Conservation (phyloP, 2,797 vertebrate species). For the Pteronotus mesoamericanus region DNA sequence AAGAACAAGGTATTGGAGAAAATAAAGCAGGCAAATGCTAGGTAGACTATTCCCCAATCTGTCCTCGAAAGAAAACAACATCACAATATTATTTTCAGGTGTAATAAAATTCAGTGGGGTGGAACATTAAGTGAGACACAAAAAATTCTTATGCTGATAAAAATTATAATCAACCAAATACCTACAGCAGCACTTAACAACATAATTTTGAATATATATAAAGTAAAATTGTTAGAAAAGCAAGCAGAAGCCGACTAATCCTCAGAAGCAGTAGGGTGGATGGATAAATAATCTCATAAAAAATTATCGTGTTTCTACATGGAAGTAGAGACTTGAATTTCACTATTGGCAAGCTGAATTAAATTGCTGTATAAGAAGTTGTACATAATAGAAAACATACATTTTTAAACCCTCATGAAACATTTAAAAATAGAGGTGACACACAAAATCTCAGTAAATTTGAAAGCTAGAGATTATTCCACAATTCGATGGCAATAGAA, state of each 20-base stretch:
- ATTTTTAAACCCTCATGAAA: not conserved
- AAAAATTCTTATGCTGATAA: not conserved
- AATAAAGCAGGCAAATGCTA: not conserved
- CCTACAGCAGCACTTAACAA: not conserved
- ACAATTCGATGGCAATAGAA: not conserved
- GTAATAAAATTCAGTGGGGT: not conserved
- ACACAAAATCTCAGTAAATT: not conserved
- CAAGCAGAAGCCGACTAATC: not conserved
- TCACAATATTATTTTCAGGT: not conserved
- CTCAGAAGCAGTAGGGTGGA: not conserved
- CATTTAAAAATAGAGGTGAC: slow-evolving; percentile 1
- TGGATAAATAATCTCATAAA: not conserved
- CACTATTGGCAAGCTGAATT: not conserved
- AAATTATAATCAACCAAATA: not conserved
- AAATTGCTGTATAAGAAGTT: not conserved
- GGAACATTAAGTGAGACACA: not conserved
- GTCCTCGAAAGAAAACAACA: not conserved
- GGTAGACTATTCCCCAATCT: not conserved
- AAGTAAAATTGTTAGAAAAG: not conserved
- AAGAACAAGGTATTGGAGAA: not conserved
- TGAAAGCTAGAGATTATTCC: not conserved
- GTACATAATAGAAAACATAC: not conserved
- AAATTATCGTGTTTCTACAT: not conserved
- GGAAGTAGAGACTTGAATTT: not conserved
- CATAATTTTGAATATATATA: not conserved